phyloP scores from a whole-genome alignment of 2,797 vertebrate genomes.

The Rhabdophis nuchalis region DNA sequence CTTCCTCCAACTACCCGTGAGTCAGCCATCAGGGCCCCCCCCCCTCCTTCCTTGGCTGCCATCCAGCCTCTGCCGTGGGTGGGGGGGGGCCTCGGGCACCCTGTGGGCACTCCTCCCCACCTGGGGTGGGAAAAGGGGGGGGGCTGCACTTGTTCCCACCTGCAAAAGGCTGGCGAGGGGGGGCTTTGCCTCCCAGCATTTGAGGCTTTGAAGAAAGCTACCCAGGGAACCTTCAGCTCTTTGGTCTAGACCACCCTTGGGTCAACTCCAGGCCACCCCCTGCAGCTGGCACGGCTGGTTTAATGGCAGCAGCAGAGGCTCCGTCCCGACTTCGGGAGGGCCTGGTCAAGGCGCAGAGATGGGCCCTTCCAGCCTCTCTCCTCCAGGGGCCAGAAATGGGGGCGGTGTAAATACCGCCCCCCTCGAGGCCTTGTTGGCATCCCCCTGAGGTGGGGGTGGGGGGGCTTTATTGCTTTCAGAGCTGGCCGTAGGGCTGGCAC shows the following conservation, averaged over 20 bases:
- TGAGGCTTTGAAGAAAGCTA: not conserved
- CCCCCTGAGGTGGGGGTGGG: no score
- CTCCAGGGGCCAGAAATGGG: fast-evolving
- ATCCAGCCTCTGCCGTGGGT: not conserved
- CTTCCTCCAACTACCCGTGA: fast-evolving
- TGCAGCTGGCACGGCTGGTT: not conserved
- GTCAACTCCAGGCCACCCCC: not conserved
- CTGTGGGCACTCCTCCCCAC: not conserved
- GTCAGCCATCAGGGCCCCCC: not conserved
- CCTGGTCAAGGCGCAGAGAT: fast-evolving
- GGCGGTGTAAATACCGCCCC: no score
- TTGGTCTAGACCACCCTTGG: not conserved
- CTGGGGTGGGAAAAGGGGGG: not conserved
- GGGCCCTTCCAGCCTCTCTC: not conserved
- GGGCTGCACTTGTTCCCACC: not conserved
- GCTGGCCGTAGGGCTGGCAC: not conserved
- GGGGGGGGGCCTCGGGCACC: not conserved
- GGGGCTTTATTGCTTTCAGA: not conserved
- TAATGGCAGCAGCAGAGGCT: not conserved
- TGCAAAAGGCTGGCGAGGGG: not conserved
- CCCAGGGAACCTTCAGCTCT: not conserved
- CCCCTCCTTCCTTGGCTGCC: not conserved
- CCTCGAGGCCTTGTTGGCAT: not conserved
- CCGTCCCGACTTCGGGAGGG: not conserved
- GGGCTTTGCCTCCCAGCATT: not conserved